Evolutionary conservation across 2,888 invertebrate species (phyloP).

Genomic region (Amphimallon solstitiale): DNA sequence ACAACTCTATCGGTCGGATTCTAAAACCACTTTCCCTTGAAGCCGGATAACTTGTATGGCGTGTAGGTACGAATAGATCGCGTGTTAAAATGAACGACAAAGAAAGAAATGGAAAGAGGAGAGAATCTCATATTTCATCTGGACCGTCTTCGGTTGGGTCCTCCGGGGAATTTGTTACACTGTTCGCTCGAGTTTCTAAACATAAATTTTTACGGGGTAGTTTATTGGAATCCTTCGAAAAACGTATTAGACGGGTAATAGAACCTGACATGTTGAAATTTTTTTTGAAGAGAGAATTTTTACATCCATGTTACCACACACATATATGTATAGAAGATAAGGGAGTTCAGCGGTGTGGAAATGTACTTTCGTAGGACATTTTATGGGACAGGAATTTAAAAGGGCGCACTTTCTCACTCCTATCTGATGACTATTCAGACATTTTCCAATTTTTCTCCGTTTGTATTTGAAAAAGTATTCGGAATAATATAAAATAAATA

Average conservation of each 20-base stretch:
- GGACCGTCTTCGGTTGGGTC: slow-evolving; percentile 24
- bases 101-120: slow-evolving; percentile 3
- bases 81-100: slow-evolving; percentile 3
- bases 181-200: slow-evolving; percentile 22
- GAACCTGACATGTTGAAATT: slow-evolving; percentile 26
- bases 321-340: too few relatives aligned
- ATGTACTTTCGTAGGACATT: not conserved
- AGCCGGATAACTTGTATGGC: slow-evolving; percentile 5
- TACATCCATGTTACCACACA: slow-evolving; percentile 4
- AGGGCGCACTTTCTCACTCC: not conserved
- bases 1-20: slow-evolving; percentile 13
- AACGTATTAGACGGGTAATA: slow-evolving; percentile 22
- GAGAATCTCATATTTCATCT: slow-evolving; percentile 28
- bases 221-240: slow-evolving; percentile 25
- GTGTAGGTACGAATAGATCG: not conserved
- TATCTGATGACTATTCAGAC: slow-evolving; percentile 1
- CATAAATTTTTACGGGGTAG: slow-evolving; percentile 27
- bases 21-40: slow-evolving; percentile 11
- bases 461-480: not conserved
- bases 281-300: slow-evolving; percentile 14
- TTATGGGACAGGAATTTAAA: not conserved
- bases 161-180: slow-evolving; percentile 16
- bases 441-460: not conserved
- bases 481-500: too few relatives aligned
- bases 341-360: slow-evolving; percentile 6